Percentiles rank a stretch among this genome's conserved stretches.
phyloP scores from a whole-genome alignment of 2,888 invertebrate species.

The Rhorus exstirpatorius region DNA sequence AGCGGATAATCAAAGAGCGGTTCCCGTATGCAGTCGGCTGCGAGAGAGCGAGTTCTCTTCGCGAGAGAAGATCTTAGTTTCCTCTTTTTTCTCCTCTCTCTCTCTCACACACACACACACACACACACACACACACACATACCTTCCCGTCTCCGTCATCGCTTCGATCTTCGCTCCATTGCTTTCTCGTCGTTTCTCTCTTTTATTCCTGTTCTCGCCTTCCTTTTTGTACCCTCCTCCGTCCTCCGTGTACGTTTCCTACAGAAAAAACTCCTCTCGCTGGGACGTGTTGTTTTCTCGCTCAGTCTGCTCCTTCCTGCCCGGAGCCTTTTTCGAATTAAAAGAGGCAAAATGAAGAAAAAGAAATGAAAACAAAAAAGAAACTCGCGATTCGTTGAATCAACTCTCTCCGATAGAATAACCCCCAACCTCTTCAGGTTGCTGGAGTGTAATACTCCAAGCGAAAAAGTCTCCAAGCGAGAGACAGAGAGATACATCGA shows the following conservation, averaged over 20 bases:
- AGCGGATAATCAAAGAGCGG: constrained; percentile 85
- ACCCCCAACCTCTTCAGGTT: constrained; percentile 47
- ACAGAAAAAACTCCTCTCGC: constrained; percentile 32
- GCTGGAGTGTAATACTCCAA: constrained; percentile 49
- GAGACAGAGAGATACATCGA: constrained; percentile 30
- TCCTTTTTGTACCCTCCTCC: constrained; percentile 57
- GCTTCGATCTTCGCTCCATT: constrained; percentile 49
- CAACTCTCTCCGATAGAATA: constrained; percentile 60
- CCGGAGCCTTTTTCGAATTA: constrained; percentile 61
- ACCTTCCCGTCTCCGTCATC: constrained; percentile 31
- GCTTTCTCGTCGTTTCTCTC: constrained; percentile 54
- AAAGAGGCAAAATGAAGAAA: constrained; percentile 43
- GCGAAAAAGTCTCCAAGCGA: constrained; percentile 35
- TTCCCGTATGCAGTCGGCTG: constrained; percentile 74
- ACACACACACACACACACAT: neutral
- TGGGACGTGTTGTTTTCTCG: constrained; percentile 26
- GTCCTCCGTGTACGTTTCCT: constrained; percentile 26
- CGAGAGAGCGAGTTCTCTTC: constrained; percentile 44
- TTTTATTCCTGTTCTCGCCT: constrained; percentile 45
- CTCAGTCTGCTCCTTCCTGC: constrained; percentile 52
- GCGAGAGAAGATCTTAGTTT: constrained; percentile 38
- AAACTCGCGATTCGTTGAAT: constrained; percentile 63
- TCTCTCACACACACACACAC: neutral
- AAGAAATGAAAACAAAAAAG: constrained; percentile 40
- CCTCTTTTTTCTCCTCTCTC: constrained; percentile 41